These are phyloP conservation scores for Gymnogyps californianus DNA, from an alignment of 2,113 vertebrate species.

Conservation along the genomic window DNA sequence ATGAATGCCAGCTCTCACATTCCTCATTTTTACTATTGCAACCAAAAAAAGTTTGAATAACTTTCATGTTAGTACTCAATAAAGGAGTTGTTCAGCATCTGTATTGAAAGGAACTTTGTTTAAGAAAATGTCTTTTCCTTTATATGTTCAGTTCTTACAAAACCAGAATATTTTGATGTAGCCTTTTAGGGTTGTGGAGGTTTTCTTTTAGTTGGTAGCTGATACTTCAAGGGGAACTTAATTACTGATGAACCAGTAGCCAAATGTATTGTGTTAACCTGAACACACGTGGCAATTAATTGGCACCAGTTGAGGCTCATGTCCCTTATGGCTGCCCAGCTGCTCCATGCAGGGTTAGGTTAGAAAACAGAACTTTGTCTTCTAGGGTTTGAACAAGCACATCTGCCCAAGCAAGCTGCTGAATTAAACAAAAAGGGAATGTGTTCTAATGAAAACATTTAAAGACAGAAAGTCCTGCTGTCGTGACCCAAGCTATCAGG, in stretches of 20 bases:
- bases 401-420: slow-evolving; percentile 49
- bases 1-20: not conserved
- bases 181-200: not conserved
- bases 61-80: not conserved
- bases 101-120: not conserved
- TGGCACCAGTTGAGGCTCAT: not conserved
- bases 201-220: not conserved
- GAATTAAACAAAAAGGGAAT: not conserved
- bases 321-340: slow-evolving; percentile 12
- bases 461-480: not conserved
- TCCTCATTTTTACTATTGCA: not conserved
- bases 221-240: not conserved
- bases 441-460: not conserved
- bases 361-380: not conserved
- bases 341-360: not conserved
- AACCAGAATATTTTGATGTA: not conserved
- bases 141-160: not conserved
- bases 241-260: not conserved
- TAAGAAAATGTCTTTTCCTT: not conserved
- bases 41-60: not conserved
- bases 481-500: not conserved
- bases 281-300: not conserved
- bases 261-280: not conserved
- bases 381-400: not conserved
- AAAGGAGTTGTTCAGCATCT: not conserved